Evolutionary conservation across 2,888 invertebrate species (phyloP), one percentile per base, ranked within the genome.

Genomic region (Dryomyza anilis): DNA sequence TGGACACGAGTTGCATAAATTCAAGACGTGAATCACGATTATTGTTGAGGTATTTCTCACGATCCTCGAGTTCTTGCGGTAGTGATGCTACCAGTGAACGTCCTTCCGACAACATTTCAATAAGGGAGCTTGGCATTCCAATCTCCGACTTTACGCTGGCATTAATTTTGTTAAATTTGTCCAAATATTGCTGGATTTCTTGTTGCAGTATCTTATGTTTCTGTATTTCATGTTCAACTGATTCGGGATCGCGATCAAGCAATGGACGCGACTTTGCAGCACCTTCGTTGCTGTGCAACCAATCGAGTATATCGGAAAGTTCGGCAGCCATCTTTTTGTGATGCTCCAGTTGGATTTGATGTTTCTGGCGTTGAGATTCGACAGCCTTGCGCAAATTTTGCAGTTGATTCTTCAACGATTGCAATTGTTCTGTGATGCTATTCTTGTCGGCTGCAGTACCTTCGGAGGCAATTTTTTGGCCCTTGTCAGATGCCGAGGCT

Each of bases 391-490:
- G 87, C 3, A 96, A 83, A 64, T 89, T 89, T 61, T 92, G 88
- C 16, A 95, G 83, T 71, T 95, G 93, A 77, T 94, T 93, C 81
- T 94, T 95, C 21, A 96, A 80, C 0, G 91, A 91, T 75, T 95
- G 95, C 23, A 96, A 79, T 73, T 95, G 91, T 78, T 95, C 94
- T 2, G 94, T 94, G 6, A 96, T 91, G 71, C 90, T 90, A 74
- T 95, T 95, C 73, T 93, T 87, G 74, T 96, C 96, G 19, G 92
- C 91, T 0, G 93, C 90, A 2, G 93, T 91, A 46, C 95, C 95
- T 83, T 96, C 96, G 0, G 91, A 91, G 0, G 94, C 94, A 33
- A 97, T 96, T 81, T 95, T 94, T 76, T 94, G 93, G 0, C 96
- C 96, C 80, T 96, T 96, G 77, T 96, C 96, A 14, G 90, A 90